Evolutionary conservation across 2,113 vertebrate species (phyloP), one percentile per base, ranked within the genome.

Genomic region (Phyllopteryx taeniolatus): DNA sequence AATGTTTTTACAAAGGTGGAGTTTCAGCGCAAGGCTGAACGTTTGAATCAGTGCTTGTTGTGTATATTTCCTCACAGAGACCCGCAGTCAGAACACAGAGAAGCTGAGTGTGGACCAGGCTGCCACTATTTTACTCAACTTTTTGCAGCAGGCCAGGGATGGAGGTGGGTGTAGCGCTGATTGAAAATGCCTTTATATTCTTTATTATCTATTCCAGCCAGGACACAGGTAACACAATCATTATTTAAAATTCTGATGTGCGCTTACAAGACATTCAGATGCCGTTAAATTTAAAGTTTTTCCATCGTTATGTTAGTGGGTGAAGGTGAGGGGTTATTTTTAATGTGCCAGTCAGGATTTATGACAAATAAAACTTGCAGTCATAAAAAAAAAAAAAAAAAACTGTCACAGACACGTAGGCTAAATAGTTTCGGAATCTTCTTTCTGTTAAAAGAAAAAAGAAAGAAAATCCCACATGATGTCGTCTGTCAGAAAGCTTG

Each of bases 91-190:
- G 83, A 93, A 92, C 76, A 85, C 90, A 49, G 94, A 91, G 72
- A 93, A 93, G 67, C 87, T 94, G 43, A 91, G 93, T 33, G 91
- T 96, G 67, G 90, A 94, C 33, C 93, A 96, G 83, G 94, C 93
- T 0, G 92, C 91, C 46, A 89, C 92, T 2, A 66, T 95, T 11
- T 86, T 97, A 54, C 90, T 97, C 39, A 92, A 91, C 44, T 92
- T 93, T 59, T 90, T 96, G 70, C 80, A 84, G 80, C 94, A 94
- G 70, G 88, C 90, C 57, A 93, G 87, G 75, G 91, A 93, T 13
- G 91, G 92, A 93, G 95, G 94, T 96, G 90, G 82, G 86, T 20
- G 11, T 22, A 17, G 14, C 27, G 22, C 15, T 8, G 2, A 4
- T 7, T 61, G 8, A 35, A 33, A 17, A 17, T 17, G 19, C 3